These are phyloP conservation scores for Synergus gifuensis DNA, from an alignment of 2,888 invertebrate species.

Conservation along the genomic window DNA sequence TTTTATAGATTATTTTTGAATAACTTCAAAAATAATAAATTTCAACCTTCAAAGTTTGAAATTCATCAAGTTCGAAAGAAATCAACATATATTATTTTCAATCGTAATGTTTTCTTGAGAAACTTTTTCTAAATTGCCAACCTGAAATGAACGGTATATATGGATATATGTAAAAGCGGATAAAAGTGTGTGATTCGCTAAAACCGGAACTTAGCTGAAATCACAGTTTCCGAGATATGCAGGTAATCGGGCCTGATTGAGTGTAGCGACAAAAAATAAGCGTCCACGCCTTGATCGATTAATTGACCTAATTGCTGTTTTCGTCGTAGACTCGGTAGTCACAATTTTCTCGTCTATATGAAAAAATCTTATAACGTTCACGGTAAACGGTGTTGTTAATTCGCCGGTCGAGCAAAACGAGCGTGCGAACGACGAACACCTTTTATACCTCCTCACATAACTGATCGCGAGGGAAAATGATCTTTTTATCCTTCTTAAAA, in stretches of 20 bases:
- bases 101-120: too few species aligned
- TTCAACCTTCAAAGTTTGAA: too few species aligned
- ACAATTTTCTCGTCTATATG: not conserved
- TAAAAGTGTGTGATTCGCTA: not conserved
- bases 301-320: constrained; percentile 5
- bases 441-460: not conserved
- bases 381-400: not conserved
- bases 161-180: not conserved
- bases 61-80: too few species aligned
- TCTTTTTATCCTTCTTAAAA: not conserved
- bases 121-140: too few species aligned
- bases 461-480: not conserved
- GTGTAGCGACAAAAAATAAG: not conserved
- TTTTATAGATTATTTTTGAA: too few species aligned
- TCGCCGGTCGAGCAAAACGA: not conserved
- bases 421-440: not conserved
- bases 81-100: too few species aligned
- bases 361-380: not conserved
- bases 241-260: not conserved
- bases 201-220: not conserved
- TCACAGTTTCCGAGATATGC: not conserved
- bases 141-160: too few species aligned
- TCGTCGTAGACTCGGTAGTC: not conserved
- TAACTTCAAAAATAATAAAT: too few species aligned
- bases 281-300: constrained; percentile 5